Evolutionary conservation across 2,113 vertebrate genomes (phyloP), one percentile per base, ranked within the genome.

Genomic region (Gambusia affinis): DNA sequence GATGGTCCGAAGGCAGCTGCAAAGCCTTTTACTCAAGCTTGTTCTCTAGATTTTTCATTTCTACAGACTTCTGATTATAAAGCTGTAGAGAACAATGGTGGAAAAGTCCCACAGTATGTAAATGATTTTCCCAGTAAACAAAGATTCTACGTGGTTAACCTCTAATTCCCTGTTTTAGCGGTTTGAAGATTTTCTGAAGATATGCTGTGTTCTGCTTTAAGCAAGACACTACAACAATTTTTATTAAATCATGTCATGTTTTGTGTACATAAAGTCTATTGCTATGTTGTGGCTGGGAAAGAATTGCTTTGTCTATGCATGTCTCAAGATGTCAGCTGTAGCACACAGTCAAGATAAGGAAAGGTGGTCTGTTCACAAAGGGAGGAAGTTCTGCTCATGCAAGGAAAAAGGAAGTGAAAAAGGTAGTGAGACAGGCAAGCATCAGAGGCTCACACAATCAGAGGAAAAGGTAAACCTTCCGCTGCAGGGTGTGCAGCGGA

Each of bases 281-380:
- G 27, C 39, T 69, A 37, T 39, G 0, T 71, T 33, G 39, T 35
- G 14, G 39, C 11, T 62, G 42, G 75, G 22, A n/a, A 44, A 31
- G 42, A 39, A 22, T 11, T 1, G 30, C 44, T 47, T 17, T 19
- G 17, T 47, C 44, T 47, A 17, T 47, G 17, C 17, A 19, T 51
- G 24, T 70, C 72, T 84, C 61, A 28, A 76, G 69, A 57, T 79
- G 75, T 61, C 42, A 75, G 33, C 6, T 60, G 73, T 60, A 57
- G n/a, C 0, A 3, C 24, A 29, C 8, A 68, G 31, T 68, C 61
- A 35, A 76, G 73, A 85, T 68, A 64, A 85, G 64, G 54, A 67
- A 82, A 86, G 85, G 83, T 87, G 83, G 76, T 83, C 73, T 72
- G 76, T 79, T 83, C 84, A 91, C 83, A 91, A 82, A 86, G 78